phyloP scores from a whole-genome alignment of 2,888 invertebrate species.

The Eupsilia transversa region DNA sequence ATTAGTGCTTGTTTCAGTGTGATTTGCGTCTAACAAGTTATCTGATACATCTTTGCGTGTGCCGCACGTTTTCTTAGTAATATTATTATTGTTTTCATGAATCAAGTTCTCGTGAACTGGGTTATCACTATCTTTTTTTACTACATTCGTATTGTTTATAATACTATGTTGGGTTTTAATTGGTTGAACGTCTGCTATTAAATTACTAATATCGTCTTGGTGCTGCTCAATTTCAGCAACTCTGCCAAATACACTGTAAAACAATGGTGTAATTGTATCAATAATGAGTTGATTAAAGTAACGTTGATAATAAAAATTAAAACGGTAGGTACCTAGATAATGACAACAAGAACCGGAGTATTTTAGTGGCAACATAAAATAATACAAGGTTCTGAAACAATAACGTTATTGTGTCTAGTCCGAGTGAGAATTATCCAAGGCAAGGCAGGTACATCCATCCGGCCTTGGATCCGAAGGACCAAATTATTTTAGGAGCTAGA shows the following conservation, averaged over 20 bases:
- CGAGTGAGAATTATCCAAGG: neutral
- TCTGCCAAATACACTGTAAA: conserved; percentile 76
- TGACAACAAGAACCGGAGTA: conserved; percentile 1
- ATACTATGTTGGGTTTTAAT: conserved; percentile 37
- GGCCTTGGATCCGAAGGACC: neutral
- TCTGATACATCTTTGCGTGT: conserved; percentile 56
- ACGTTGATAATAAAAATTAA: conserved; percentile 21
- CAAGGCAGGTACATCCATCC: neutral
- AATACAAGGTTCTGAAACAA: neutral
- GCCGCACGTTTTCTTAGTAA: conserved; percentile 48
- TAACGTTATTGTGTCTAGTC: conserved; percentile 3
- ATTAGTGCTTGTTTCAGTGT: conserved; percentile 45
- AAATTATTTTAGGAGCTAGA: neutral
- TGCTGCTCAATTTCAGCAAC: conserved; percentile 67
- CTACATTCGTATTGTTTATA: conserved; percentile 30
- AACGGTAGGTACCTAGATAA: conserved; percentile 1
- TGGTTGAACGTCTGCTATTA: conserved; percentile 51
- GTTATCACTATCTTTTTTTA: conserved; percentile 46
- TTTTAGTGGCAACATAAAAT: conserved; percentile 5
- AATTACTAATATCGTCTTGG: conserved; percentile 61
- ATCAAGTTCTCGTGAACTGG: conserved; percentile 35
- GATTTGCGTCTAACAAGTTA: conserved; percentile 51
- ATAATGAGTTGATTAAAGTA: conserved; percentile 16
- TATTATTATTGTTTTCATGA: conserved; percentile 24
- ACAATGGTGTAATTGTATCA: conserved; percentile 46